These are phyloP conservation scores for Limnephilus marmoratus DNA, from an alignment of 2,888 invertebrate species.

Conservation along the genomic window DNA sequence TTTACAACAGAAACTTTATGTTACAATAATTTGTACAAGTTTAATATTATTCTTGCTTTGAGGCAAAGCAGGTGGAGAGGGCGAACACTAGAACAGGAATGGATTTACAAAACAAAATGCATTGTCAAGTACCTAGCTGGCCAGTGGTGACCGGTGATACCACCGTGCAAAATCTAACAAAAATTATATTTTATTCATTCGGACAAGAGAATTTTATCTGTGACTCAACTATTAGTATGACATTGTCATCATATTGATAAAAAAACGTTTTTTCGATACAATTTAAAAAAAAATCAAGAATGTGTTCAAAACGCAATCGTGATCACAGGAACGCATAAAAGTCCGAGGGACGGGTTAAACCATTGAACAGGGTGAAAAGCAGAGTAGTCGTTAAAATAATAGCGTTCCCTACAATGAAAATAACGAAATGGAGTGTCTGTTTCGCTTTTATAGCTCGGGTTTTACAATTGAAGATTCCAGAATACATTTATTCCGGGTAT, in stretches of 20 bases:
- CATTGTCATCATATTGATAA: not conserved
- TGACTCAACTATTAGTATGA: too few relatives aligned
- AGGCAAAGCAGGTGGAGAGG: too few relatives aligned
- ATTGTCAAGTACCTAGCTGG: too few relatives aligned
- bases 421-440: conserved; percentile 33
- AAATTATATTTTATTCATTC: too few relatives aligned
- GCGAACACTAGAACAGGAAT: too few relatives aligned
- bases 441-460: conserved; percentile 28
- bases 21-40: too few relatives aligned
- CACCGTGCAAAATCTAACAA: too few relatives aligned
- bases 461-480: conserved; percentile 41
- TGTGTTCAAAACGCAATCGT: not conserved
- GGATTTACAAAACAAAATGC: too few relatives aligned
- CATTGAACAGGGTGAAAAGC: conserved; percentile 23
- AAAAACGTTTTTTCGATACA: not conserved
- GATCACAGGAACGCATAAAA: not conserved
- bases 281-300: not conserved
- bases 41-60: too few relatives aligned
- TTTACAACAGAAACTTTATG: too few relatives aligned
- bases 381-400: conserved; percentile 45
- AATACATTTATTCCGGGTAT: conserved; percentile 26
- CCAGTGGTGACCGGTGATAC: too few relatives aligned
- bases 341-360: conserved; percentile 1
- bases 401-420: conserved; percentile 25
- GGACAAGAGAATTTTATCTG: too few relatives aligned